A percentile compares a stretch with the other conserved stretches of the same genome.
Evolutionary conservation across 35 echinoderm and acorn worm genomes (phyloP).

Genomic region (Amphiura filiformis): DNA sequence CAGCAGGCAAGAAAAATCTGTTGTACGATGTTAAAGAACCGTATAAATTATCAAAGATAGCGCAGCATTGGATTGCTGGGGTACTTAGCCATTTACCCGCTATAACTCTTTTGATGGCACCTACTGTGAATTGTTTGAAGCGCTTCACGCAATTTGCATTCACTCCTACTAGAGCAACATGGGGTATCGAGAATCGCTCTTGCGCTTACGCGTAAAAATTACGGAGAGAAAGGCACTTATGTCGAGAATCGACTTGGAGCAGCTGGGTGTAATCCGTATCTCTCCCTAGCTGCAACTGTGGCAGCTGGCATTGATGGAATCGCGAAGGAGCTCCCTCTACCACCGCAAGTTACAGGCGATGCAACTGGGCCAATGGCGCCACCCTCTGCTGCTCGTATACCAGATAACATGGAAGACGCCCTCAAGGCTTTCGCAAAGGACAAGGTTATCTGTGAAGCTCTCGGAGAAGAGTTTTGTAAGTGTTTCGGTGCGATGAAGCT

Average conservation of each 20-base stretch:
- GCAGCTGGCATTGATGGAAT: slow-evolving; percentile 89
- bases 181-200: slow-evolving; percentile 76
- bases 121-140: slow-evolving; percentile 61
- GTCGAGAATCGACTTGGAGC: slow-evolving; percentile 84
- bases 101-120: slow-evolving; percentile 47
- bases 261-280: slow-evolving; percentile 71
- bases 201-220: slow-evolving; percentile 55
- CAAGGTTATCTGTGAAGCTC: slow-evolving; percentile 54
- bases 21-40: slow-evolving; percentile 25
- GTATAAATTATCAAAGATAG: slow-evolving; percentile 40
- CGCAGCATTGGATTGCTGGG: slow-evolving; percentile 68
- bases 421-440: slow-evolving; percentile 66
- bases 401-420: slow-evolving; percentile 60
- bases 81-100: slow-evolving; percentile 56
- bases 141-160: slow-evolving; percentile 9
- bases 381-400: background rate
- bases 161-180: slow-evolving; percentile 57
- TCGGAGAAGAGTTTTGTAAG: slow-evolving; percentile 75
- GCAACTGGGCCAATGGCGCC: slow-evolving; percentile 41
- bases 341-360: slow-evolving; percentile 38
- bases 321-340: slow-evolving; percentile 23
- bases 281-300: slow-evolving; percentile 67
- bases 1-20: slow-evolving; percentile 16
- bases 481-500: slow-evolving; percentile 67
- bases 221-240: slow-evolving; percentile 50